Conservation (phyloP, 2,888 invertebrate genomes). For the Margaritifera margaritifera region DNA sequence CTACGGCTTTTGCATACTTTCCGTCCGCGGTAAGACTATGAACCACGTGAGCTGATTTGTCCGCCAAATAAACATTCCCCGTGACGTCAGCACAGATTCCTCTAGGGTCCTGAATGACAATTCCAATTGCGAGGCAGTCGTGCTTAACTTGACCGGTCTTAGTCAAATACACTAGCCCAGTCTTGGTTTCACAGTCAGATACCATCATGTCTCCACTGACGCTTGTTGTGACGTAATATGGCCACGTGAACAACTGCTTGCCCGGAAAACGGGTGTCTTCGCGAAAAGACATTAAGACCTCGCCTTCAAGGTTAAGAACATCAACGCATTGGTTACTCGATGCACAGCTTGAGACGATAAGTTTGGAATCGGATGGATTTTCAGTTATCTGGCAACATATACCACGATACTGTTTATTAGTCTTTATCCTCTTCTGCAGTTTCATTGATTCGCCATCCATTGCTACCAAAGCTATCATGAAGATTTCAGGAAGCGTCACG, state of each 20-base stretch:
- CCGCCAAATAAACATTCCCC: constrained; percentile 49
- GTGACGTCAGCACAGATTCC: constrained; percentile 48
- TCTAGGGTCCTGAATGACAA: constrained; percentile 45
- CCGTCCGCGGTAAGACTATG: constrained; percentile 46
- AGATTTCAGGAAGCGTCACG: constrained; percentile 50
- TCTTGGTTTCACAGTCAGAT: constrained; percentile 51
- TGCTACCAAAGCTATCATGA: constrained; percentile 45
- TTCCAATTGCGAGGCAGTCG: constrained; percentile 35
- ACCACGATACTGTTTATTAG: constrained; percentile 51
- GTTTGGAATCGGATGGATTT: constrained; percentile 26
- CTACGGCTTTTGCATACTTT: constrained; percentile 40
- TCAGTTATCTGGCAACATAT: constrained; percentile 33
- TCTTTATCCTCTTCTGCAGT: constrained; percentile 45
- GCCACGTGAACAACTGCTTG: constrained; percentile 49
- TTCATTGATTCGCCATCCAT: constrained; percentile 44
- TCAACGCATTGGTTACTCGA: constrained; percentile 49
- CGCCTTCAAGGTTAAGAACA: constrained; percentile 45
- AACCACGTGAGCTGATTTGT: constrained; percentile 47
- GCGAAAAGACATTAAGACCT: constrained; percentile 38
- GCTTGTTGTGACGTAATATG: constrained; percentile 47
- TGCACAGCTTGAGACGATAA: constrained; percentile 51
- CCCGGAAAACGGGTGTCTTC: constrained; percentile 46
- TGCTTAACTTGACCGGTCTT: constrained; percentile 43
- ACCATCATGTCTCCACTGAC: constrained; percentile 44
- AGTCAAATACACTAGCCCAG: constrained; percentile 42